Evolutionary conservation across 1,140 invertebrate species (phyloP).

Genomic region (Vanessa atalanta): DNA sequence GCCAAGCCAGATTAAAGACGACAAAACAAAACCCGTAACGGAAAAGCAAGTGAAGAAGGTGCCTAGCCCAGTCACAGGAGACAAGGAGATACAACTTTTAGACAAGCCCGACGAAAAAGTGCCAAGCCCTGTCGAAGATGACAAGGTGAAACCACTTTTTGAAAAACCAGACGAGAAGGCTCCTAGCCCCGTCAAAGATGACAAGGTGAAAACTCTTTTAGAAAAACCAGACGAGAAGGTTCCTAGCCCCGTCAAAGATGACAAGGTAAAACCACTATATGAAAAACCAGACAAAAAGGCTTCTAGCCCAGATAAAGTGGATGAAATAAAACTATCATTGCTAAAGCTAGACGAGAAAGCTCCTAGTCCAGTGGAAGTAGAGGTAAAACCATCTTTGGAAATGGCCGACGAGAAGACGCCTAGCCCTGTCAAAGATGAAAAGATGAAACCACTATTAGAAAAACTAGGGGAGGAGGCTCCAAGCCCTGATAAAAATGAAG

Average conservation of each 20-base stretch:
- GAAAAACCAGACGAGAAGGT: too few species aligned
- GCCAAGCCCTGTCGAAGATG: neutral
- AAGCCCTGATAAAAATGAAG: too few species aligned
- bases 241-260: too few species aligned
- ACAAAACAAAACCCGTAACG: too few species aligned
- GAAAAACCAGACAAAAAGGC: too few species aligned
- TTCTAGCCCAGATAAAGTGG: too few species aligned
- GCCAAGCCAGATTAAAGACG: conserved; percentile 7
- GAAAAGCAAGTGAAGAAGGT: conserved; percentile 18
- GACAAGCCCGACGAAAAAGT: neutral
- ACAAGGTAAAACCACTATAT: too few species aligned
- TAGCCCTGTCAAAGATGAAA: neutral
- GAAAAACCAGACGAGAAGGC: neutral
- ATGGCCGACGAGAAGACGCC: neutral
- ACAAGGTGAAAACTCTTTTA: too few species aligned
- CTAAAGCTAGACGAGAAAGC: neutral
- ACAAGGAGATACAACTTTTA: neutral
- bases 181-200: neutral
- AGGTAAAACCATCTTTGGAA: too few species aligned
- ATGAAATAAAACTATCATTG: too few species aligned
- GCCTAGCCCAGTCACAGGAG: neutral
- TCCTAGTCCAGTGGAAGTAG: neutral
- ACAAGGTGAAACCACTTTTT: neutral
- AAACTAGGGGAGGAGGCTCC: neutral
- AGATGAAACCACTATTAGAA: neutral